These are phyloP conservation scores for Caloenas nicobarica DNA, from an alignment of 2,113 vertebrate genomes.

Conservation along the genomic window DNA sequence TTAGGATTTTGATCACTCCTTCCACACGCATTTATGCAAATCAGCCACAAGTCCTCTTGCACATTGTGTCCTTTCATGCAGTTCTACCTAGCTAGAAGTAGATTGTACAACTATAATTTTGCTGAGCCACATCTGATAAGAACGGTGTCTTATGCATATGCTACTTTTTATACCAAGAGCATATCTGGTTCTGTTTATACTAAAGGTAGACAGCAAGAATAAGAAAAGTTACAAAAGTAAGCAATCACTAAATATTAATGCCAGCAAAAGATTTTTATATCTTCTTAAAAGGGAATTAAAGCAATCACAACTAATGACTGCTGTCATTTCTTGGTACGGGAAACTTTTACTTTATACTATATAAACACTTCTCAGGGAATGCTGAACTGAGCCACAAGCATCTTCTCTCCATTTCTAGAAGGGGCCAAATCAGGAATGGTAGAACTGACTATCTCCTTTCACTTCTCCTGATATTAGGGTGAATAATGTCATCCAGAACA, in stretches of 20 bases:
- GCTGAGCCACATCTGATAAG: background rate
- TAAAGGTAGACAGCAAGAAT: background rate
- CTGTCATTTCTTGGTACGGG: background rate
- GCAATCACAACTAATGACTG: background rate
- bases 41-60: background rate
- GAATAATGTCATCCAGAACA: background rate
- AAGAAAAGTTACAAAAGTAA: background rate
- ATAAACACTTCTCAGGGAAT: background rate
- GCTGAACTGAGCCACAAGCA: background rate
- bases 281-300: background rate
- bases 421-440: background rate
- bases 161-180: background rate
- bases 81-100: background rate
- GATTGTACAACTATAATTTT: background rate
- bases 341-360: background rate
- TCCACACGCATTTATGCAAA: background rate
- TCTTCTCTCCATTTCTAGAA: background rate
- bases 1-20: background rate
- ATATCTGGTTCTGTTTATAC: background rate
- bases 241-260: background rate
- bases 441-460: background rate
- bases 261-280: background rate
- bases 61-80: background rate
- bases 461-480: background rate
- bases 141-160: background rate